Percentiles rank a stretch among this genome's conserved stretches.
These are phyloP conservation scores for Piscicola geometra DNA, from an alignment of 2,888 invertebrate species.

Conservation along the genomic window DNA sequence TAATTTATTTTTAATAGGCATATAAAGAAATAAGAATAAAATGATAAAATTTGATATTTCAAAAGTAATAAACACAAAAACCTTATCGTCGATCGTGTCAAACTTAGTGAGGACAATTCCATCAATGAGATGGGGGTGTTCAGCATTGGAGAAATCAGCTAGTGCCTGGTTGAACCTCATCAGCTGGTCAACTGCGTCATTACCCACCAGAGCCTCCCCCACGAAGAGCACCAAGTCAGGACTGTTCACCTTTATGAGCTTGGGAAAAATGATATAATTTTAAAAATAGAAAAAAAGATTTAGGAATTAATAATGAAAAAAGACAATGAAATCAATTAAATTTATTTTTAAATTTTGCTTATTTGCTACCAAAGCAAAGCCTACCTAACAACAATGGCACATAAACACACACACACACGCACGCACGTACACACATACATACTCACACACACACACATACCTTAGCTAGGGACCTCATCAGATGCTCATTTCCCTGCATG, in stretches of 20 bases:
- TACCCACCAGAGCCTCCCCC: slow-evolving; percentile 98
- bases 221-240: slow-evolving; percentile 98
- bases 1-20: too few relatives aligned
- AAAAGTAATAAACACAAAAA: slow-evolving; percentile 47
- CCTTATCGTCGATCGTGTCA: slow-evolving; percentile 98
- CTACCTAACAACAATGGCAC: too few relatives aligned
- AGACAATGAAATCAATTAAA: too few relatives aligned
- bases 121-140: slow-evolving; percentile 76
- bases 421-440: too few relatives aligned
- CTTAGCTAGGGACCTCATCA: slow-evolving; percentile 95
- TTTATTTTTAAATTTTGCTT: too few relatives aligned
- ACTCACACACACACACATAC: slow-evolving; percentile 47
- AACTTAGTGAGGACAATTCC: slow-evolving; percentile 99
- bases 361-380: too few relatives aligned
- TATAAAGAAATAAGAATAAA: neutral
- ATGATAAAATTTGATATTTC: neutral
- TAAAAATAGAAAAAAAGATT: too few relatives aligned
- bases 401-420: too few relatives aligned
- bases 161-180: slow-evolving; percentile 97
- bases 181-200: slow-evolving; percentile 97
- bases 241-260: slow-evolving; percentile 89
- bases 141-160: slow-evolving; percentile 73
- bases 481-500: slow-evolving; percentile 99
- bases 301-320: too few relatives aligned
- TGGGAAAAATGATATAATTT: slow-evolving; percentile 41